These are phyloP conservation scores for Antennarius maculatus DNA, from an alignment of 2,797 vertebrate species.

Conservation along the genomic window DNA sequence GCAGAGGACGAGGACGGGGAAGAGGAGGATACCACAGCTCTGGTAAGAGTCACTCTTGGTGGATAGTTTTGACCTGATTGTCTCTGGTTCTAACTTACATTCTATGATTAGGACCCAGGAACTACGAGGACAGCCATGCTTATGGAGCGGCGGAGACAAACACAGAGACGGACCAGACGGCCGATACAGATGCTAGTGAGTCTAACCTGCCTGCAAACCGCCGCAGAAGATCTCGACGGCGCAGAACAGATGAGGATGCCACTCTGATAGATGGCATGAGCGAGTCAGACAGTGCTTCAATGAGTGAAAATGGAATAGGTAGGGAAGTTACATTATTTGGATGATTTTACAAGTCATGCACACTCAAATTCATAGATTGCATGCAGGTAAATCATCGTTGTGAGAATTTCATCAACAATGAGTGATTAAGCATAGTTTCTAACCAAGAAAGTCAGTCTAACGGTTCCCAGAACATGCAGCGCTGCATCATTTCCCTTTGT, in stretches of 20 bases:
- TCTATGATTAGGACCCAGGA: constrained; percentile 77
- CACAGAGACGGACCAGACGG: constrained; percentile 97
- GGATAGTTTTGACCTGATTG: background rate
- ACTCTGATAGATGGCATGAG: constrained; percentile 96
- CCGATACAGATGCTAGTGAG: constrained; percentile 95
- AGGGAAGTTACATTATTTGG: constrained; percentile 5
- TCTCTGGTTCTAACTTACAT: background rate
- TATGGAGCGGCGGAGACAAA: constrained; percentile 90
- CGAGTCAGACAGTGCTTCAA: constrained; percentile 95
- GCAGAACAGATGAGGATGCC: constrained; percentile 95
- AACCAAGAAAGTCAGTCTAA: background rate
- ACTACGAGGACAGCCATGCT: constrained; percentile 87
- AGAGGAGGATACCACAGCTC: constrained; percentile 87
- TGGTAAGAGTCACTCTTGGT: constrained; percentile 77
- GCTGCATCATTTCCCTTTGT: background rate
- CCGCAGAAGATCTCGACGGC: constrained; percentile 91
- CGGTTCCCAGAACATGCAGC: constrained; percentile 2
- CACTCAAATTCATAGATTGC: background rate
- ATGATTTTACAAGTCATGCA: background rate
- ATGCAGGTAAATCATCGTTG: background rate
- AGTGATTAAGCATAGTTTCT: background rate
- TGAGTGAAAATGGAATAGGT: constrained; percentile 97
- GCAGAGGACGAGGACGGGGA: constrained; percentile 88
- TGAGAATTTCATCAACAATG: background rate
- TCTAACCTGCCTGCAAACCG: constrained; percentile 91